A percentile compares a stretch with the other conserved stretches of the same genome.
Conservation (phyloP, 2,888 invertebrate genomes). For the Hipparchia semele region DNA sequence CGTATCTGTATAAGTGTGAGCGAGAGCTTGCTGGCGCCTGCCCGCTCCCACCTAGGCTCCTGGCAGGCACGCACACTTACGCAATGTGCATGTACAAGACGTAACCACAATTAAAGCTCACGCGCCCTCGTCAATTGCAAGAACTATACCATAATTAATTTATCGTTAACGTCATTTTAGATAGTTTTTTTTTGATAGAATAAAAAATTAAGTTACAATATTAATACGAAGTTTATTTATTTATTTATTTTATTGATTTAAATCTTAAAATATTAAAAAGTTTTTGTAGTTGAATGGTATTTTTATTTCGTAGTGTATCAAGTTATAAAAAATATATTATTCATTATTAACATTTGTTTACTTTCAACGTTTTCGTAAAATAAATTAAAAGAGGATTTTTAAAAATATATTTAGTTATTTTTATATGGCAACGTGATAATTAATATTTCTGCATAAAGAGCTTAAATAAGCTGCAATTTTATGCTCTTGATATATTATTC, state of each 20-base stretch:
- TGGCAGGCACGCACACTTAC: too few relatives aligned
- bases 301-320: neutral
- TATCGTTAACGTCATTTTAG: neutral
- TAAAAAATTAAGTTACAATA: neutral
- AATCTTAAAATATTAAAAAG: neutral
- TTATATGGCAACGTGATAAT: neutral
- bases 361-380: neutral
- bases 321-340: neutral
- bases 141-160: neutral
- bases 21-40: too few relatives aligned
- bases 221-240: neutral
- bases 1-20: too few relatives aligned
- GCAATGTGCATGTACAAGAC: too few relatives aligned
- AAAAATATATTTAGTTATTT: neutral
- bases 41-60: too few relatives aligned
- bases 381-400: neutral
- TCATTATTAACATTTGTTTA: neutral
- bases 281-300: too few relatives aligned
- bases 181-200: neutral
- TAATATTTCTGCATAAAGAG: too few relatives aligned
- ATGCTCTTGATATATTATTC: too few relatives aligned
- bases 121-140: too few relatives aligned
- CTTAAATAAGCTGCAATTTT: too few relatives aligned
- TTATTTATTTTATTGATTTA: neutral
- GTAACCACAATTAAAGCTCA: too few relatives aligned